Conservation (phyloP, 2,888 invertebrate species). For the Leucoma salicis region DNA sequence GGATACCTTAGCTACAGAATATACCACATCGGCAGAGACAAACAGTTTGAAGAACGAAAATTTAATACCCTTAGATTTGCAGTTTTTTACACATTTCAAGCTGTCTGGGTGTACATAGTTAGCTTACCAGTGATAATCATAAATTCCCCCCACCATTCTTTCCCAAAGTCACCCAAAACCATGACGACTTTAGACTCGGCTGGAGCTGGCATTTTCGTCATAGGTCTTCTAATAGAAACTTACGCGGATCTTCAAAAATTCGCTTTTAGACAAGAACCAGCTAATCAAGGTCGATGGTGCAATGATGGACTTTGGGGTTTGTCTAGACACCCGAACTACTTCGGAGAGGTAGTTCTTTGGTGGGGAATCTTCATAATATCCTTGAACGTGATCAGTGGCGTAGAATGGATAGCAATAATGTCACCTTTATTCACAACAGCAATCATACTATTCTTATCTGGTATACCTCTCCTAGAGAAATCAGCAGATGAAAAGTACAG, state of each 20-base stretch:
- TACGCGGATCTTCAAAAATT: conserved; percentile 97
- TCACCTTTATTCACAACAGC: conserved; percentile 94
- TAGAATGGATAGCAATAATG: conserved; percentile 93
- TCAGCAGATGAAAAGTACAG: conserved; percentile 94
- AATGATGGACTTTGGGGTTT: conserved; percentile 94
- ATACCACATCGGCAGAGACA: conserved; percentile 94
- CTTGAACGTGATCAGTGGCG: conserved; percentile 90
- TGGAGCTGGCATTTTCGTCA: conserved; percentile 92
- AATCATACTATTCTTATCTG: conserved; percentile 94
- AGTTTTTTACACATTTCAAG: conserved; percentile 96
- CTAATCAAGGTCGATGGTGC: conserved; percentile 95
- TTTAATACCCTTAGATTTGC: conserved; percentile 94
- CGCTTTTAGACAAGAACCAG: conserved; percentile 93
- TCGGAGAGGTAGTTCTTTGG: conserved; percentile 96
- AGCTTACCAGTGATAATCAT: conserved; percentile 96
- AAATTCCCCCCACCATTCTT: conserved; percentile 91
- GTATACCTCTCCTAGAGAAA: conserved; percentile 93
- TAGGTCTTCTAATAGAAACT: conserved; percentile 93
- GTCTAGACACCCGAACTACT: conserved; percentile 96
- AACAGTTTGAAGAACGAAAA: conserved; percentile 93
- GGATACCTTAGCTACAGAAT: conserved; percentile 95
- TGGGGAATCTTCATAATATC: conserved; percentile 96
- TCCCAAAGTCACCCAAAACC: conserved; percentile 88
- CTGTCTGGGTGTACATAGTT: conserved; percentile 95
- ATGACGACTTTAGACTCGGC: conserved; percentile 94